These are phyloP conservation scores for Azorinus chamasolen DNA, from an alignment of 2,888 invertebrate genomes.

Conservation along the genomic window DNA sequence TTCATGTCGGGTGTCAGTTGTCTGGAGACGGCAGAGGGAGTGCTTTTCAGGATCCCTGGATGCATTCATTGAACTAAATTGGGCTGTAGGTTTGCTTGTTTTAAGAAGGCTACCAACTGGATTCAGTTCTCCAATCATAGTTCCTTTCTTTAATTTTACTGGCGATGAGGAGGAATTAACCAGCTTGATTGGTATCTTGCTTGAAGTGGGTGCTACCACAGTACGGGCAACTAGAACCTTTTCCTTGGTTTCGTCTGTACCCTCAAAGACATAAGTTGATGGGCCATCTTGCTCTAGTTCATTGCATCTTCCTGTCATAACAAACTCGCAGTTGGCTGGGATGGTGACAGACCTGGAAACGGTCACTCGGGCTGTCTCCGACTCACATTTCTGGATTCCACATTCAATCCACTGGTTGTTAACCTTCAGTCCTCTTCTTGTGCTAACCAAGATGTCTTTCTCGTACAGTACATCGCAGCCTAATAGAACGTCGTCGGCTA, in stretches of 20 bases:
- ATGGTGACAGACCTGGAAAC: conserved; percentile 10
- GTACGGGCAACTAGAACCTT: conserved; percentile 1
- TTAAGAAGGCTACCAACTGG: too few species aligned
- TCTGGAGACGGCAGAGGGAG: too few species aligned
- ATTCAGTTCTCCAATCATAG: neutral
- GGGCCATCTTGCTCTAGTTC: neutral
- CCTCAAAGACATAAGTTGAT: too few species aligned
- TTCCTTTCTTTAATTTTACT: conserved; percentile 3
- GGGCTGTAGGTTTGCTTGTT: too few species aligned
- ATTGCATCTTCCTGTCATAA: conserved; percentile 1
- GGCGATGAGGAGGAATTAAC: conserved; percentile 12
- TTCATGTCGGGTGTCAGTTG: too few species aligned
- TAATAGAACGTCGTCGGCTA: conserved; percentile 30
- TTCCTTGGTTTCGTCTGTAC: too few species aligned
- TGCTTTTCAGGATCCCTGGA: too few species aligned
- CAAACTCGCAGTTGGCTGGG: conserved; percentile 26
- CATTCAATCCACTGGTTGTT: conserved; percentile 21
- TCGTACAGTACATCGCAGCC: conserved; percentile 35
- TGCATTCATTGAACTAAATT: too few species aligned
- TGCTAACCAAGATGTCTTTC: conserved; percentile 27
- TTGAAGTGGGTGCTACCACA: conserved; percentile 4
- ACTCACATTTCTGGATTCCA: neutral
- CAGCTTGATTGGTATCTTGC: conserved; percentile 22
- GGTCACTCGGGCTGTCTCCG: too few species aligned
- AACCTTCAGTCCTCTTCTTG: conserved; percentile 29